Base-by-base conservation (phyloP, 2,888 invertebrate genomes). In the Euplagia quadripunctaria region DNA sequence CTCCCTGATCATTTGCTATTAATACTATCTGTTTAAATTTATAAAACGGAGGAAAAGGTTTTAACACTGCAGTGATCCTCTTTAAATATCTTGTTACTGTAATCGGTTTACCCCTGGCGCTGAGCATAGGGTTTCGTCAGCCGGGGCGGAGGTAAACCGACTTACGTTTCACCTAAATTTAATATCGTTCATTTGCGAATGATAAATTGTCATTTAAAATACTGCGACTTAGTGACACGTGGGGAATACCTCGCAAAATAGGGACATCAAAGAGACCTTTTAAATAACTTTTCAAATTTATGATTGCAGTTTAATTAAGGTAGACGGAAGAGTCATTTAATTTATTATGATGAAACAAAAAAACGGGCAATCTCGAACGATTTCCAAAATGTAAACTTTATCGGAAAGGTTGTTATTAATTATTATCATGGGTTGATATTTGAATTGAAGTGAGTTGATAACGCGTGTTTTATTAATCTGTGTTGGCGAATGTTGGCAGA, bases 401-500 rank as follows among this genome's bases (percentile, higher is more conserved):
- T 12, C 11, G 20, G 11, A 12, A 58, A 58, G 46, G 65, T 73
- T 76, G 77, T 79, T 89, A 85, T 90, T 87, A 88, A 89, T 90
- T 90, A 85, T 90, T 91, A 90, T 88, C 31, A 89, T 89, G 79
- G 79, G n/a, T 88, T 88, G 88, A 90, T 90, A 91, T 90, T 90
- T 90, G 85, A 87, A 90, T 89, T 92, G 92, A 91, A 91, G 84
- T 76, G 79, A 86, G 86, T 85, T 90, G 89, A 91, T 92, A 90
- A 87, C 87, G 89, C 89, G 91, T 91, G 92, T 93, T 94, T 94
- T 94, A 94, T 93, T 94, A 94, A 95, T 94, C 94, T 91, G 91
- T 84, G 90, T 84, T 87, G 88, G 86, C 84, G 88, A 86, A 83
- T 75, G 87, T 81, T 86, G 86, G 93, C 87, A 94, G 94, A 95